Base-by-base conservation (phyloP, 2,797 vertebrate species). In the Enteromius trimaculatus region DNA sequence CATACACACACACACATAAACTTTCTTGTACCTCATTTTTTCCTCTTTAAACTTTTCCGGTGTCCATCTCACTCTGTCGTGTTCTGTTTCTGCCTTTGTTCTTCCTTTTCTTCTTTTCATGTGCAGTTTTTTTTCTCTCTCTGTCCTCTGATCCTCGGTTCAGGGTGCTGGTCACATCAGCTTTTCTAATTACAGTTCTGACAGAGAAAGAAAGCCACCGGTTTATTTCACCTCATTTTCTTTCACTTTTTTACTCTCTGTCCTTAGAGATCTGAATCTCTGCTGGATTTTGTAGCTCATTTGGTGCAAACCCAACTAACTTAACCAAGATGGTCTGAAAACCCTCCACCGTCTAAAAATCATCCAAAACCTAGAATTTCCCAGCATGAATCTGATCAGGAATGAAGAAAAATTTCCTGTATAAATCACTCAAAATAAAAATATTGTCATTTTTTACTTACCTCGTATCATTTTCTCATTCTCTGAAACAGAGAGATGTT, bases 181-280 rank as follows among this genome's bases (percentile, higher is more conserved):
- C 29, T 77, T 69, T 84, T 86, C 26, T 86, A 74, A 47, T 79
- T 68, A 66, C 49, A 29, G 58, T 62, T 34, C 60, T 66, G 58
- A 79, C 21, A 71, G 71, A 58, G 77, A 66, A 78, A 78, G 9
- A 75, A 78, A 82, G 65, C 72, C 31, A 37, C 26, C 6, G 34
- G 71, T 84, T 70, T 64, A 23, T 55, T 64, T 64, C 29, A 4
- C 64, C 29, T 77, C 49, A 51, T 49, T 65, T 77, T 53, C 42
- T 77, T 60, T 72, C 2, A 0, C 77, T 68, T 77, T 71, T 51
- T 66, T 4, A 51, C 68, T 37, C 13, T 19, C 64, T 87, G 44
- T 70, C 69, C 34, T 65, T 34, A 47, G 4, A 44, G 21, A 62
- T 78, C n/a, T 69, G 19, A 14, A 42, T 76, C 14, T 17, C 49